Evolutionary conservation across 2,113 vertebrate genomes (phyloP).

Genomic region (Panthera uncia): DNA sequence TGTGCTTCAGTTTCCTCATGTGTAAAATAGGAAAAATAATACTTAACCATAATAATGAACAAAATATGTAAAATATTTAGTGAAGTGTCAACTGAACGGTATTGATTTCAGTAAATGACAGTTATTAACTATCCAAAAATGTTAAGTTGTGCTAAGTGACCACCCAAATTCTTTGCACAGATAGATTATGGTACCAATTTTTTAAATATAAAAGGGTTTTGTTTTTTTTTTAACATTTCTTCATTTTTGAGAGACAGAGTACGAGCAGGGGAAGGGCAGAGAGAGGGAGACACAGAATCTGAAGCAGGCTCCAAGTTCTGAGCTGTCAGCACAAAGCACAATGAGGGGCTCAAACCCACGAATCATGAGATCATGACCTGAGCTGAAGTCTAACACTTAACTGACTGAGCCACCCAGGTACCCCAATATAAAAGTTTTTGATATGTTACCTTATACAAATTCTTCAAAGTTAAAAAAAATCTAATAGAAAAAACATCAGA

Average conservation of each 20-base stretch:
- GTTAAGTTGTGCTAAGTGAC: background rate
- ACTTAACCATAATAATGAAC: background rate
- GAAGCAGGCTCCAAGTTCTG: too few species aligned
- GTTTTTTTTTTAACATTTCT: too few species aligned
- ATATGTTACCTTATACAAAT: constrained; percentile 14
- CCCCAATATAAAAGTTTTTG: too few species aligned
- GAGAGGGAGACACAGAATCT: too few species aligned
- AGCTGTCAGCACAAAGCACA: too few species aligned
- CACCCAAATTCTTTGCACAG: constrained; percentile 1
- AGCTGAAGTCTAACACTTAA: too few species aligned
- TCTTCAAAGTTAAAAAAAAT: constrained; percentile 32
- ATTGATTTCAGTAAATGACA: constrained; percentile 33
- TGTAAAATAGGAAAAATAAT: background rate
- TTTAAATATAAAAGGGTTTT: background rate
- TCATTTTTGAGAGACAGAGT: too few species aligned
- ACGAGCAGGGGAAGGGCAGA: too few species aligned
- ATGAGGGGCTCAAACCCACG: too few species aligned
- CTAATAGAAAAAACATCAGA: constrained; percentile 14
- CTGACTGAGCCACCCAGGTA: too few species aligned
- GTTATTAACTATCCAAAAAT: constrained; percentile 21
- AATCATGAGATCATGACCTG: too few species aligned
- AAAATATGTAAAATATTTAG: constrained; percentile 12
- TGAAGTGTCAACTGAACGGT: background rate
- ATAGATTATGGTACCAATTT: background rate
- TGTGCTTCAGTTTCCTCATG: constrained; percentile 16